Conservation (phyloP, 2,113 vertebrate genomes). For the Nibea coibor region DNA sequence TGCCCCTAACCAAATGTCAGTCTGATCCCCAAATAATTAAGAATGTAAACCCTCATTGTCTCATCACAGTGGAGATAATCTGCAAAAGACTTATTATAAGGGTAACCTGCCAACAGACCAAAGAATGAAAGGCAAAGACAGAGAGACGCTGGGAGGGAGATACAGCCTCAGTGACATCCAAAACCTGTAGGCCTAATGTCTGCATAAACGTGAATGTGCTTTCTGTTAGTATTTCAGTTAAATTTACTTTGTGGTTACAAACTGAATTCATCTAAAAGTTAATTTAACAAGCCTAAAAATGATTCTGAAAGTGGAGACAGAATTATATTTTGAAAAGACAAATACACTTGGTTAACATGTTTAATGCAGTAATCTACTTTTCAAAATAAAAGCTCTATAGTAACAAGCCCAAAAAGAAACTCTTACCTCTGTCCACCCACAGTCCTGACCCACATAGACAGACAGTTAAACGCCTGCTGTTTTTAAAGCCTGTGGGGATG, state of each 20-base stretch:
- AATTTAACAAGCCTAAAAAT: neutral
- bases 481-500: slow-evolving; percentile 62
- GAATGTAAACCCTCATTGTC: slow-evolving; percentile 59
- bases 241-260: neutral
- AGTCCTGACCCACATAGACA: slow-evolving; percentile 43
- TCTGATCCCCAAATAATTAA: slow-evolving; percentile 61
- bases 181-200: neutral
- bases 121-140: slow-evolving; percentile 49
- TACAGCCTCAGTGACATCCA: neutral
- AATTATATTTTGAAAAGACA: neutral
- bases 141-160: slow-evolving; percentile 3
- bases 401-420: neutral
- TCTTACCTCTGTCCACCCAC: slow-evolving; percentile 63
- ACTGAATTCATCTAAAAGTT: neutral
- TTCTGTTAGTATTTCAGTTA: neutral
- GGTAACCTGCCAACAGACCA: slow-evolving; percentile 13
- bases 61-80: slow-evolving; percentile 59
- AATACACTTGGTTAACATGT: neutral
- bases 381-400: neutral
- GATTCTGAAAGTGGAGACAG: neutral
- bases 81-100: slow-evolving; percentile 18
- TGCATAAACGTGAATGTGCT: neutral
- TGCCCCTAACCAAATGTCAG: slow-evolving; percentile 33
- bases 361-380: neutral
- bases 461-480: slow-evolving; percentile 28